A percentile compares a stretch with the other conserved stretches of the same genome.
These are phyloP conservation scores for Tetramorium alpestre DNA, from an alignment of 1,140 invertebrate species.

Conservation along the genomic window DNA sequence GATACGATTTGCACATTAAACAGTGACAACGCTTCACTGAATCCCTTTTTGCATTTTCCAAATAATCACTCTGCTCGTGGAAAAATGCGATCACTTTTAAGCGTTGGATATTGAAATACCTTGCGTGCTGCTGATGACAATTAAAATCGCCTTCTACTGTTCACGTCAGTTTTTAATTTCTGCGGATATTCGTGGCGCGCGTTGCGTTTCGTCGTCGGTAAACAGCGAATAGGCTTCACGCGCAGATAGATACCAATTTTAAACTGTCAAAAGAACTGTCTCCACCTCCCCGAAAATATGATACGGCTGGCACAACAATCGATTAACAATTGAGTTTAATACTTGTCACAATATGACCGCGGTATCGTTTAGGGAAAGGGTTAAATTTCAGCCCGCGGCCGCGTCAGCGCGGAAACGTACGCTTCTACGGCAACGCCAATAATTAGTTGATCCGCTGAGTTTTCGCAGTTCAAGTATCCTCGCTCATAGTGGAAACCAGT, in stretches of 20 bases:
- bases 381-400: constrained; percentile 8
- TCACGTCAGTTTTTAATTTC: constrained; percentile 54
- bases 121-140: constrained; percentile 47
- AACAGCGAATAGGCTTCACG: constrained; percentile 50
- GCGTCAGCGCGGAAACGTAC: not conserved
- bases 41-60: constrained; percentile 34
- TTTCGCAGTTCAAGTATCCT: constrained; percentile 2
- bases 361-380: not conserved
- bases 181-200: constrained; percentile 20
- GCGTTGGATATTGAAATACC: constrained; percentile 38
- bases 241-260: constrained; percentile 56
- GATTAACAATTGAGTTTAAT: constrained; percentile 53
- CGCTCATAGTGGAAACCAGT: constrained; percentile 23
- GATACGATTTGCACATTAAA: constrained; percentile 22
- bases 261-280: constrained; percentile 42
- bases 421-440: not conserved
- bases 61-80: constrained; percentile 27
- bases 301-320: constrained; percentile 34
- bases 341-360: constrained; percentile 11
- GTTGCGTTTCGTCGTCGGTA: constrained; percentile 41
- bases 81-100: constrained; percentile 42
- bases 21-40: constrained; percentile 14
- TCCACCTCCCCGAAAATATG: constrained; percentile 22
- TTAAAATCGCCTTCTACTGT: constrained; percentile 51
- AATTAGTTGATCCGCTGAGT: constrained; percentile 29